Conservation (phyloP, 2,797 vertebrate species). For the Eurystomus glaucurus region DNA sequence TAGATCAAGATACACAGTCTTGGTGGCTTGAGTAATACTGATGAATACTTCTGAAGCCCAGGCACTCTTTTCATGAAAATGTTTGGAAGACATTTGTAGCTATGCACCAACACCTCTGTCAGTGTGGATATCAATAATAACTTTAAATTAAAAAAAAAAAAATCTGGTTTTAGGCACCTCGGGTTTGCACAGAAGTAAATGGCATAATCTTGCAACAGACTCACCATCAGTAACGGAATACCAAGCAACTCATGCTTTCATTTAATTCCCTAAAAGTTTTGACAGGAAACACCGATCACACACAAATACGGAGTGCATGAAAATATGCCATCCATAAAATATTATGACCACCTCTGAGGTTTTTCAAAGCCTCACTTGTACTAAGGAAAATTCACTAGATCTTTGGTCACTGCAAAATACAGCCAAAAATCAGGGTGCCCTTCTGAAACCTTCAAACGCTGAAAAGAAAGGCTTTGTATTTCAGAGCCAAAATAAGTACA, state of each 20-base stretch:
- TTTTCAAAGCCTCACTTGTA: neutral
- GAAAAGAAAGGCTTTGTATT: slow-evolving; percentile 5
- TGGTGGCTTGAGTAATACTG: neutral
- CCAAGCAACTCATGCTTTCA: neutral
- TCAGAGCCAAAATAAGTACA: slow-evolving; percentile 45
- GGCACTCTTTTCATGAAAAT: neutral
- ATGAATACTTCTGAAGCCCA: neutral
- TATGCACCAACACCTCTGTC: neutral
- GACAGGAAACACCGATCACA: neutral
- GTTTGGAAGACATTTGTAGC: neutral
- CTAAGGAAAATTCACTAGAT: neutral
- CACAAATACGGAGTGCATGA: neutral
- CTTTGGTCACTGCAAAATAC: neutral
- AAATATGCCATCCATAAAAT: neutral
- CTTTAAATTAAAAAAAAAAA: neutral
- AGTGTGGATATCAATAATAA: neutral
- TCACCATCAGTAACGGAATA: neutral
- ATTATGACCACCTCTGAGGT: neutral
- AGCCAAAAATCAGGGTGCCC: neutral
- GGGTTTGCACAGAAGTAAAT: neutral
- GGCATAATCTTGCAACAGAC: neutral
- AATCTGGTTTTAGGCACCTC: neutral
- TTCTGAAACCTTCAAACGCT: neutral
- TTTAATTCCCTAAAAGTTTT: neutral
- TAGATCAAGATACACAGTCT: neutral